Base-by-base conservation (phyloP, 2,888 invertebrate genomes). In the Brenthis ino region DNA sequence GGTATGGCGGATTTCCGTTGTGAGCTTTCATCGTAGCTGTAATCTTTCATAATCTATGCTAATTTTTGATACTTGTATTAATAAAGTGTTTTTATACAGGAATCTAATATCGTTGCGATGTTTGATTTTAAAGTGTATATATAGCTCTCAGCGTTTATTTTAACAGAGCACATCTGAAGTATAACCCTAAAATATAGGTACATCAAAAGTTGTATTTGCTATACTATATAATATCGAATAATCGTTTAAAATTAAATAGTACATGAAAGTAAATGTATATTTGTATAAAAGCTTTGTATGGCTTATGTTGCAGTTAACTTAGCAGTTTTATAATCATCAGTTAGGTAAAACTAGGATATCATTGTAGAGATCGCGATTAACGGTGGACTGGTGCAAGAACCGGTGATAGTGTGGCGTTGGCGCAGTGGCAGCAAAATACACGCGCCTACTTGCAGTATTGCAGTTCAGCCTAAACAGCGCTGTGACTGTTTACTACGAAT, bases 371-470 rank as follows among this genome's bases (percentile, higher is more conserved):
- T 65, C 64, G 71, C 67, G 75, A 64, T 14, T 37, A 68, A 72
- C 54, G 63, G 53, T 6, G 63, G 20, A 14, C 68, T 76, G 82
- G 71, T 78, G 80, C 65, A 79, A 81, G 48, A 80, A 82, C 37
- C 72, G 13, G 60, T 64, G 81, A 69, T 86, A 80, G 82, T 84
- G 73, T 85, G 83, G 85, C 84, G 85, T 28, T 77, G 80, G 61
- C 79, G 82, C 68, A 81, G 80, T 74, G 82, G 82, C 69, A 78
- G 82, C 37, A 75, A 80, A 58, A 77, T 83, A 60, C 91, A 91
- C 76, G 89, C 91, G 64, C 85, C 90, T 8, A 76, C 82, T 47
- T 92, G 92, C 83, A 80, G 85, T 74, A 81, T 88, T 74, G 81
- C 85, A 51, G 81, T 85, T 65, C 79, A 80, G 70, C 77, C 83